A percentile compares a stretch with the other conserved stretches of the same genome.
These are phyloP conservation scores for Falco berigora DNA, from an alignment of 2,797 vertebrate genomes.

Conservation along the genomic window DNA sequence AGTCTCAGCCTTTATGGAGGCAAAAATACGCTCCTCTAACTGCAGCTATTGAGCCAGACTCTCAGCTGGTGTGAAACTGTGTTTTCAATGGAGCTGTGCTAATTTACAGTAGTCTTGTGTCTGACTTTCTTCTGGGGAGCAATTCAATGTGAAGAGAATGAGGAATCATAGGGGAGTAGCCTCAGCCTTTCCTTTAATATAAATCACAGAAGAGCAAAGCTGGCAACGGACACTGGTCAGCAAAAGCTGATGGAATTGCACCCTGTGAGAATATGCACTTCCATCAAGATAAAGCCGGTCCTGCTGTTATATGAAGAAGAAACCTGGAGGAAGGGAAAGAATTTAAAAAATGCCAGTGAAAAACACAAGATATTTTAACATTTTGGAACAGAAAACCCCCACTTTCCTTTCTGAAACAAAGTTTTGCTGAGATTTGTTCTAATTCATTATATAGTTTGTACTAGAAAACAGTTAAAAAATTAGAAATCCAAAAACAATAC, in stretches of 20 bases:
- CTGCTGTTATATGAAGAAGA: neutral
- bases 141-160: conserved; percentile 2
- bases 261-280: neutral
- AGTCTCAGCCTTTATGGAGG: neutral
- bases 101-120: conserved; percentile 1
- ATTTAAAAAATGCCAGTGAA: conserved; percentile 8
- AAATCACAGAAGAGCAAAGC: conserved; percentile 14
- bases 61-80: neutral
- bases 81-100: conserved; percentile 10
- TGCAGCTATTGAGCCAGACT: neutral
- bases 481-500: neutral
- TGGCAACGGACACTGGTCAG: neutral
- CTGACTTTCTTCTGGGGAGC: conserved; percentile 15
- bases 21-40: neutral
- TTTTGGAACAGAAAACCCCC: neutral
- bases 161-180: neutral
- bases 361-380: neutral
- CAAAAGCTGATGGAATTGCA: neutral
- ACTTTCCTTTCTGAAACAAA: neutral
- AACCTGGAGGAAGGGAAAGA: conserved; percentile 3
- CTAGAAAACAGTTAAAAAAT: neutral
- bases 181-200: conserved; percentile 17
- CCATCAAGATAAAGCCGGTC: neutral
- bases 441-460: neutral
- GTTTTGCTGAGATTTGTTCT: neutral